Base-by-base conservation (phyloP, 2,113 vertebrate genomes). In the Gobio gobio region DNA sequence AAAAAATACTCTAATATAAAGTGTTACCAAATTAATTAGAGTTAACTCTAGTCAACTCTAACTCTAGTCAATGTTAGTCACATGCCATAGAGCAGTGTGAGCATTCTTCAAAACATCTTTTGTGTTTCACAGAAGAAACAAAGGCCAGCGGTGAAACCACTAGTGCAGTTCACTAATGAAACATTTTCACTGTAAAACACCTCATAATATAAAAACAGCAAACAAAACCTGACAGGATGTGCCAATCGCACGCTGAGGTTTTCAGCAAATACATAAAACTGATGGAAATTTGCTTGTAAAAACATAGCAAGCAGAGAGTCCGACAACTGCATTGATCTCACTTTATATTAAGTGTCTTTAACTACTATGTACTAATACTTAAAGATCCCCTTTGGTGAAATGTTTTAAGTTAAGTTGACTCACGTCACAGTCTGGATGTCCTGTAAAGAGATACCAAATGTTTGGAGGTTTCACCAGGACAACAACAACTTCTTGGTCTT, bases 141-240 rank as follows among this genome's bases (percentile, higher is more conserved):
- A n/a, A n/a, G n/a, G n/a, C n/a, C n/a, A n/a, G n/a, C n/a, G n/a
- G n/a, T n/a, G n/a, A n/a, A n/a, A n/a, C 9, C 33, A 56, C 22
- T 77, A 29, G 74, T 13, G 24, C 24, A 77, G 16, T 22, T 56
- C 8, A 20, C 75, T 22, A 5, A 54, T 49, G 2, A 20, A 18
- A 66, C 33, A 10, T 76, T 76, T 49, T 29, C 45, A 20, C 16
- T 24, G 51, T 54, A 33, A 58, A 78, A 40, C 29, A 45, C 18
- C 10, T n/a, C 4, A 26, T 82, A 36, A 87, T 45, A 88, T 54
- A 18, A 54, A 51, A 51, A 16, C 49, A 5, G 14, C 47, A 49
- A 49, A 47, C 68, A 16, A 14, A 58, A n/a, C 59, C 40, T 12
- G 47, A 16, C 22, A 85, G 64, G 18, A 10, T 2, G 20, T 43